phyloP scores from a whole-genome alignment of 2,113 vertebrate genomes.

The Apodemus sylvaticus region DNA sequence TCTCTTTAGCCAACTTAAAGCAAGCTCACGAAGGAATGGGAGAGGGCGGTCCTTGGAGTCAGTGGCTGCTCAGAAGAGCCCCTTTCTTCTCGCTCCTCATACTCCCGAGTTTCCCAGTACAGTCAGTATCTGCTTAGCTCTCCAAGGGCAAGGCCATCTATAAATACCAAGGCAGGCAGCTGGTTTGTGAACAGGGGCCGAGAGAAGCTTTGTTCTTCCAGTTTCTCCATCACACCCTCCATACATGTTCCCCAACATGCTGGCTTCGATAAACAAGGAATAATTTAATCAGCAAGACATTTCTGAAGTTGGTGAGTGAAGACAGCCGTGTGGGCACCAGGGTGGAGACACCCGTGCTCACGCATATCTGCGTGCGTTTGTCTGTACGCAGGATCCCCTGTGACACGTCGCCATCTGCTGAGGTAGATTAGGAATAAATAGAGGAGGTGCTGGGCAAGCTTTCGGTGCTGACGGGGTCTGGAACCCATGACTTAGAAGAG shows the following conservation, averaged over 20 bases:
- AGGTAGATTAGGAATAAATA: background rate
- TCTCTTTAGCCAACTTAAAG: background rate
- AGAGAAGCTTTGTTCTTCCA: conserved; percentile 55
- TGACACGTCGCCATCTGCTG: background rate
- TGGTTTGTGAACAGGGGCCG: conserved; percentile 59
- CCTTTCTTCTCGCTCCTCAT: background rate
- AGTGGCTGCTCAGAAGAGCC: background rate
- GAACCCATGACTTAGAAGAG: background rate
- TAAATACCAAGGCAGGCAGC: conserved; percentile 64
- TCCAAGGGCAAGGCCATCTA: conserved; percentile 39
- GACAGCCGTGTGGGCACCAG: background rate
- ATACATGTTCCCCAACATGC: conserved; percentile 31
- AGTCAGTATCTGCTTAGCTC: background rate
- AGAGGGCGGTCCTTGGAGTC: background rate
- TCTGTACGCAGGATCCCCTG: background rate
- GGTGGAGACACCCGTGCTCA: background rate
- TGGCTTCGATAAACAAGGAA: conserved; percentile 48
- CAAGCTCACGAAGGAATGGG: background rate
- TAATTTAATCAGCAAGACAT: conserved; percentile 58
- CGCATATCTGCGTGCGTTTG: background rate
- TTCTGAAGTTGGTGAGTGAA: background rate
- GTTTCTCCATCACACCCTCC: conserved; percentile 45
- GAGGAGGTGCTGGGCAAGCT: background rate
- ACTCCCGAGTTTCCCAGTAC: background rate
- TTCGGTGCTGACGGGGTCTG: background rate